Base-by-base conservation (phyloP, 2,113 vertebrate genomes). In the Malaclemys terrapin region DNA sequence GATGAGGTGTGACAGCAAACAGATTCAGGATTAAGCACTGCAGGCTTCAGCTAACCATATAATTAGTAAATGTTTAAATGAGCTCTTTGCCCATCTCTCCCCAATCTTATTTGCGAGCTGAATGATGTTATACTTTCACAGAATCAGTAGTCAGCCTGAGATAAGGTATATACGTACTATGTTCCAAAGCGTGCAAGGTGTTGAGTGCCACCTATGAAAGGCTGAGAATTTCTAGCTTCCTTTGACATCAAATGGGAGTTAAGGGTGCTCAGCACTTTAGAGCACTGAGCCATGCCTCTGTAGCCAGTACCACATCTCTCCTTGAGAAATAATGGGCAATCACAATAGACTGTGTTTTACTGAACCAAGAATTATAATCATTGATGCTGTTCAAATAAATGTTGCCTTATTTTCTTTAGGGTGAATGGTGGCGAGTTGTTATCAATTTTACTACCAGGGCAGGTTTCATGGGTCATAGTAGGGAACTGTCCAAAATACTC, bases 401-500 rank as follows among this genome's bases (percentile, higher is more conserved):
- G 84, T 53, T 93, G 31, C 31, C 82, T 82, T 90, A 82, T 53
- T 95, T 93, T 94, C 69, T 85, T 86, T 88, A 95, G 83, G 87
- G 17, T 95, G 91, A 95, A 87, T 88, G 87, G 91, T 80, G 22
- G 38, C n/a, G 4, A 84, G 84, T 84, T 95, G 90, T 72, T 93
- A 96, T 80, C 78, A 93, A n/a, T 17, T 95, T 97, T 97, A 95
- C 83, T 95, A 87, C 53, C 25, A 93, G 80, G 85, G 87, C 85
- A 94, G 86, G 47, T 96, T 97, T 92, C 87, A 95, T 54, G 87
- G 72, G 83, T 81, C 92, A 95, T 85, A 96, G 90, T 89, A 92
- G 91, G 93, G 95, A 94, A 91, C 65, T 96, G 87, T 95, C 95
- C 94, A 90, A 91, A 79, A 95, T 93, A 93, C 52, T 94, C 45